Base-by-base conservation (phyloP, 2,113 vertebrate genomes). In the Catagonus wagneri region DNA sequence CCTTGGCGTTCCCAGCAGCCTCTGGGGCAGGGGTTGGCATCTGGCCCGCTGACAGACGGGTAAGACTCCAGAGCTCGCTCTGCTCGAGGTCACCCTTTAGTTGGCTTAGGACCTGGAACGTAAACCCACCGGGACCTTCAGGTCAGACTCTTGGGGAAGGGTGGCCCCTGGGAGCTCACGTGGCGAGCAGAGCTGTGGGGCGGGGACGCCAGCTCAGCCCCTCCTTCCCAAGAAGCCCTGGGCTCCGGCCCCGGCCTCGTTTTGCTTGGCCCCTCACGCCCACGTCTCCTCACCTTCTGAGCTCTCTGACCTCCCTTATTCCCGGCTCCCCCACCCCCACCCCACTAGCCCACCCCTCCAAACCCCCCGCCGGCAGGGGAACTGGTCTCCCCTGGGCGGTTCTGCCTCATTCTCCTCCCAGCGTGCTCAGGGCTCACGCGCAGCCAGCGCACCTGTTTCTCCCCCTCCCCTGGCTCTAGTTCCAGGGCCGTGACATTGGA, bases 351-450 rank as follows among this genome's bases (percentile, higher is more conserved):
- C 54, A 17, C 2, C 15, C 71, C 12, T 22, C 39, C 27, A 22
- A 10, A 39, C 1, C 0, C 0, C 2, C 15, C 56, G 44, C 29
- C 14, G 6, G 27, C 0, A 2, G 25, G 17, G 2, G 14, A 36
- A 27, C 65, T 7, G 1, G 20, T 16, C 50, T 76, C 54, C 34
- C n/a, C 27, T 19, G 23, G 7, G 1, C 7, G 7, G 1, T n/a
- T 6, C n/a, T 27, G 34, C 10, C 3, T 44, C 54, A 0, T 7
- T 13, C 3, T 29, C 74, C 87, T 52, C 27, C 44, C 65, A 19
- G 0, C 11, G n/a, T 34, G 19, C 63, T 14, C 75, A n/a, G 23
- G 3, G 12, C 36, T 2, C 44, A 13, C 29, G 69, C 83, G 50
- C 25, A 60, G 39, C 52, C 50, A 25, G 75, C 12, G 11, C 2